Evolutionary conservation across 2,797 vertebrate species (phyloP).

Genomic region (Calcarius lapponicus): DNA sequence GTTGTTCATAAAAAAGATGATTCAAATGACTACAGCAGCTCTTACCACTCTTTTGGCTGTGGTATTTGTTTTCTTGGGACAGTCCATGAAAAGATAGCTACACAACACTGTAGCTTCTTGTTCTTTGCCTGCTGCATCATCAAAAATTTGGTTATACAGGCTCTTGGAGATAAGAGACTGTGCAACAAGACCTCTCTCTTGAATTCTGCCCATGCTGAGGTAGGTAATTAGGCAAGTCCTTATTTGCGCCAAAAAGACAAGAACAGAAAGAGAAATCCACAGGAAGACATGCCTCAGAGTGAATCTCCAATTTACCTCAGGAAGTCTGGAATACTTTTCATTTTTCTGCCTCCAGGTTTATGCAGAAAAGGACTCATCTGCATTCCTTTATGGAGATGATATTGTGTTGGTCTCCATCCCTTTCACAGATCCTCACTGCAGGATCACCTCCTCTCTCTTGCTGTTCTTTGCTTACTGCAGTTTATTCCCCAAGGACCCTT

Average conservation of each 20-base stretch:
- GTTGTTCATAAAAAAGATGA: neutral
- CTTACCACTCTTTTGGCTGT: neutral
- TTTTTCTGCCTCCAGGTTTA: slow-evolving; percentile 10
- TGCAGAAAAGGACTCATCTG: slow-evolving; percentile 2
- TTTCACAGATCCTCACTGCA: neutral
- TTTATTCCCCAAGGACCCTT: neutral
- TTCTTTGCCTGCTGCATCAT: neutral
- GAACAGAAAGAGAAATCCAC: slow-evolving; percentile 1
- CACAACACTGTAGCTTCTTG: neutral
- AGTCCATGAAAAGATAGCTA: neutral
- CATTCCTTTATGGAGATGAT: slow-evolving; percentile 17
- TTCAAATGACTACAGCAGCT: neutral
- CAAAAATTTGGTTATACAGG: slow-evolving; percentile 17
- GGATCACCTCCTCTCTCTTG: neutral
- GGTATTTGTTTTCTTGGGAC: neutral
- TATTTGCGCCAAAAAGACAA: slow-evolving; percentile 27
- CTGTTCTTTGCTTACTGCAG: neutral
- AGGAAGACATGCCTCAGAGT: neutral
- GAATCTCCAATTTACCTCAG: slow-evolving; percentile 13
- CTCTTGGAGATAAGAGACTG: neutral
- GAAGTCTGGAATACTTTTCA: neutral
- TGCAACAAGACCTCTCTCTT: neutral
- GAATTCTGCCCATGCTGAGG: slow-evolving; percentile 8
- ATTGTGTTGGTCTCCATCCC: neutral
- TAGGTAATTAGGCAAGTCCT: slow-evolving; percentile 33